These are phyloP conservation scores for Hippocampus zosterae DNA, from an alignment of 2,113 vertebrate genomes.

Conservation along the genomic window DNA sequence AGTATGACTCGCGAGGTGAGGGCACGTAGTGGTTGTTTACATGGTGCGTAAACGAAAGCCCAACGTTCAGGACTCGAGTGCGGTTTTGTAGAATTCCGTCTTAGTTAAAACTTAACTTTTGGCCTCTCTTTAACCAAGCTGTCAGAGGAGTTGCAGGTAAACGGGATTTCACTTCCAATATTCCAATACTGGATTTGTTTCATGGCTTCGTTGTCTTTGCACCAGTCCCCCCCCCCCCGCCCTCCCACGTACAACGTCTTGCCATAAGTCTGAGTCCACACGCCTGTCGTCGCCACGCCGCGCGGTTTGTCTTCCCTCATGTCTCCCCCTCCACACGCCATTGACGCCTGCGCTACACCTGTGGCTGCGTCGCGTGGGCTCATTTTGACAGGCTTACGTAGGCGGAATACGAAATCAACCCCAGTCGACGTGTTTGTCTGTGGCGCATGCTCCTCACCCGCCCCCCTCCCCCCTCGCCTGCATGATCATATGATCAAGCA, in stretches of 20 bases:
- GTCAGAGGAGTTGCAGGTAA: conserved; percentile 79
- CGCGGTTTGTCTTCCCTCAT: background rate
- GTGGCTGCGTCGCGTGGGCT: conserved; percentile 27
- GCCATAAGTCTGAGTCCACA: background rate
- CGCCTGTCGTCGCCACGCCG: background rate
- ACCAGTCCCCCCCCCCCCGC: conserved; percentile 29
- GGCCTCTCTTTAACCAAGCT: conserved; percentile 79
- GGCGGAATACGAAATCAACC: conserved; percentile 27
- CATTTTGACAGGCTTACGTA: background rate
- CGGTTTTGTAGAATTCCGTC: conserved; percentile 32
- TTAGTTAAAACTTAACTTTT: conserved; percentile 58
- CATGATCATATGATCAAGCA: conserved; percentile 59
- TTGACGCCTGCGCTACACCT: conserved; percentile 31
- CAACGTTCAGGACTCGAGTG: conserved; percentile 28
- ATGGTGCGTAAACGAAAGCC: conserved; percentile 39
- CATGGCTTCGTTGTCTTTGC: conserved; percentile 73
- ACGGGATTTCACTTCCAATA: conserved; percentile 61
- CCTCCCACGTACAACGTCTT: conserved; percentile 47
- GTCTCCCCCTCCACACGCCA: conserved; percentile 11
- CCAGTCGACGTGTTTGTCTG: background rate
- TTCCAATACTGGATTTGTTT: conserved; percentile 81
- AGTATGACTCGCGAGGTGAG: background rate
- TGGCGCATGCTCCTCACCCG: conserved; percentile 42
- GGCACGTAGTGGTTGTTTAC: conserved; percentile 6
- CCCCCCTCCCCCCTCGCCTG: conserved; percentile 16